Evolutionary conservation across 2,113 vertebrate species (phyloP), one percentile per base, ranked within the genome.

Genomic region (Zingel zingel): DNA sequence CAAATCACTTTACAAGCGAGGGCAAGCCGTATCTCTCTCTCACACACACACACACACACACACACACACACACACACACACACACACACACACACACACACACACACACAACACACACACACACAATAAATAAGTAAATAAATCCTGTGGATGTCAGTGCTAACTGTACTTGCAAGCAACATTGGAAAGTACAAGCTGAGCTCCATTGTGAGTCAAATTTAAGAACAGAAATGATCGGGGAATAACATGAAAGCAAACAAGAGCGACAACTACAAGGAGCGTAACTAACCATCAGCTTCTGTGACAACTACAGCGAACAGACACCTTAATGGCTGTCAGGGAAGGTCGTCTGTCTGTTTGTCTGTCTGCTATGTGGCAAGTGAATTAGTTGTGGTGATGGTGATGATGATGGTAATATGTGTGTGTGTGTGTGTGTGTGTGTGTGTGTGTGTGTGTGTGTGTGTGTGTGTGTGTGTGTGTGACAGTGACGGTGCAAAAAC

Each of bases 1-100:
- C 92, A 92, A 92, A 93, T 94, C 83, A 89, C 90, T 91, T 91
- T 89, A 89, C 92, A 90, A 91, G 90, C 57, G 75, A 88, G 87
- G 88, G 87, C 92, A 88, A 86, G 81, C 86, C 73, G 68, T 87
- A 89, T 90, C 87, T 89, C 54, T 51, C 62, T 79, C 85, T 82
- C 88, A 70, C 83, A 81, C 69, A 75, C 61, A 84, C 45, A 30
- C 54, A 5, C 19, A 53, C 65, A 70, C 51, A 43, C 53, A 67
- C 67, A 59, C 56, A 70, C 87, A 66, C 74, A 75, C 39, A 50
- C 69, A 82, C 13, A 54, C 50, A 61, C 72, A 45, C 53, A 27
- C 23, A 15, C 23, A 58, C 56, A 58, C 12, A 27, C 56, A 50
- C 75, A 67, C 72, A 59, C 56, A 70, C 87, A 69, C 70, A 72